Conservation (phyloP, 2,113 vertebrate species). For the Coptodon bakossiorum region DNA sequence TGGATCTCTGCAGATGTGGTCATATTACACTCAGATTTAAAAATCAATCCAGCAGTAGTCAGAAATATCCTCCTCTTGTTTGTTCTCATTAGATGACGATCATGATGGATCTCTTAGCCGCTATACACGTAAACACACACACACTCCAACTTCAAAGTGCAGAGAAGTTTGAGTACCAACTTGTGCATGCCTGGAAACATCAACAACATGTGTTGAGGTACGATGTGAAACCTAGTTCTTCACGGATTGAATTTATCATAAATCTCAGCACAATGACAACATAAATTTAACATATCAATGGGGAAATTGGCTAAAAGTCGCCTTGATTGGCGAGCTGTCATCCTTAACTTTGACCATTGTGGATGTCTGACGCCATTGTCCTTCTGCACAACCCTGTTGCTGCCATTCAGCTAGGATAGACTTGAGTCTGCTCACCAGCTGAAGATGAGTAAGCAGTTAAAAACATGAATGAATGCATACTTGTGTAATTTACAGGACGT, state of each 20-base stretch:
- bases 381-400: not conserved
- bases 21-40: not conserved
- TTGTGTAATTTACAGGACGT: not conserved
- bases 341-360: not conserved
- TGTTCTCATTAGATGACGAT: not conserved
- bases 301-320: not conserved
- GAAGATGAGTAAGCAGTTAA: not conserved
- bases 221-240: not conserved
- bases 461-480: not conserved
- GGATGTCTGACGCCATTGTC: not conserved
- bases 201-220: not conserved
- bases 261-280: not conserved
- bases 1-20: not conserved
- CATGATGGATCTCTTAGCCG: not conserved
- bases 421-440: not conserved
- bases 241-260: not conserved
- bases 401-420: not conserved
- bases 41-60: not conserved
- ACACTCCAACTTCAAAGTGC: not conserved
- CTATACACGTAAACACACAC: not conserved
- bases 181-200: not conserved
- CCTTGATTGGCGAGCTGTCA: not conserved
- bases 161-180: not conserved
- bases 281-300: not conserved
- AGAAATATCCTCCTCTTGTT: not conserved